phyloP scores from a whole-genome alignment of 2,113 vertebrate genomes.

The Ammodytes marinus region DNA sequence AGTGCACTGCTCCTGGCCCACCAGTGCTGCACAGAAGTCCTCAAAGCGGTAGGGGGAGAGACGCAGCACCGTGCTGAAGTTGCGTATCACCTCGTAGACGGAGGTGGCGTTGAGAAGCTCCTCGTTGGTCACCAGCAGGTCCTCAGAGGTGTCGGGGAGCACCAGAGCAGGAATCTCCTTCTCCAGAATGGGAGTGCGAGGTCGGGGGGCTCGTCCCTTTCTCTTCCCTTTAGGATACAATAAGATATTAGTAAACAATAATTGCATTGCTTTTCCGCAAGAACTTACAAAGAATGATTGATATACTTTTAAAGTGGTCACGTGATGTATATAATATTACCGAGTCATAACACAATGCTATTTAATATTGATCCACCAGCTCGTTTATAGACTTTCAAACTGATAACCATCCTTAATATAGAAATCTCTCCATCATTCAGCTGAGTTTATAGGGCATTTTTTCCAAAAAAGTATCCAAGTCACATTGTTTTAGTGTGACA shows the following conservation, averaged over 20 bases:
- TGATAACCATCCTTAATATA: neutral
- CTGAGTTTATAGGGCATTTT: neutral
- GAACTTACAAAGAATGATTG: no score
- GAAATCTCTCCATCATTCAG: no score
- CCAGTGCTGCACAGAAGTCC: conserved; percentile 97
- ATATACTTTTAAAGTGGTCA: no score
- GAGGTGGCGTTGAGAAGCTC: conserved; percentile 95
- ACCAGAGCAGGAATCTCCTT: conserved; percentile 94
- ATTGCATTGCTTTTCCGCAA: neutral
- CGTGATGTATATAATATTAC: no score
- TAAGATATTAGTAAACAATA: neutral
- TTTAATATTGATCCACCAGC: neutral
- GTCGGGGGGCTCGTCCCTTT: conserved; percentile 89
- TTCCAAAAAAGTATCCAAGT: neutral
- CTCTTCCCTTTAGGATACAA: conserved; percentile 84
- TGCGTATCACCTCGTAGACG: conserved; percentile 96
- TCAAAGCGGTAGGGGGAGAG: conserved; percentile 98
- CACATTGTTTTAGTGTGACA: neutral
- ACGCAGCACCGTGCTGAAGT: conserved; percentile 96
- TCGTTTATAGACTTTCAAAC: neutral
- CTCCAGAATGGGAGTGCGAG: conserved; percentile 94
- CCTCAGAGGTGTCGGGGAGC: conserved; percentile 94
- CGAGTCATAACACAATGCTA: neutral
- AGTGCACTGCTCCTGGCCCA: conserved; percentile 97
- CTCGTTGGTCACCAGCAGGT: conserved; percentile 93